Conservation (phyloP, 1,140 invertebrate species). For the Listronotus bonariensis region DNA sequence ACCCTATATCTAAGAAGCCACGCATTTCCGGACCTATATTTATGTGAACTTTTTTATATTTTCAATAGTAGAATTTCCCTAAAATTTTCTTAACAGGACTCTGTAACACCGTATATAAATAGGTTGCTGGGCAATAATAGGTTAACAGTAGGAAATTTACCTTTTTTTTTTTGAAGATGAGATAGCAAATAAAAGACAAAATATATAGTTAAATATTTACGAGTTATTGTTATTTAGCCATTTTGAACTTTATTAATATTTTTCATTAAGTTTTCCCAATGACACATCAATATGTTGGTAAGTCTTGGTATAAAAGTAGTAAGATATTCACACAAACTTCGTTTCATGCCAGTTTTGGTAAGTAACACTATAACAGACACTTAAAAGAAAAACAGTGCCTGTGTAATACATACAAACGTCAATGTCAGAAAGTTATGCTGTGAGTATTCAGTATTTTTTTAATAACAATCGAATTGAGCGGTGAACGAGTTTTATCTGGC, state of each 20-base stretch:
- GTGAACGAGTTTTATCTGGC: slow-evolving; percentile 5
- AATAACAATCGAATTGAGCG: slow-evolving; percentile 1
- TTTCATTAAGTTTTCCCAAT: slow-evolving; percentile 15
- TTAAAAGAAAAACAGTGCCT: slow-evolving; percentile 8
- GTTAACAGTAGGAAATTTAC: too few relatives aligned
- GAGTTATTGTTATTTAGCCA: background rate
- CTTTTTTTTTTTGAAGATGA: too few relatives aligned
- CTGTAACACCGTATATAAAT: too few relatives aligned
- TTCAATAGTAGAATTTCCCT: too few relatives aligned
- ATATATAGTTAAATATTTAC: too few relatives aligned
- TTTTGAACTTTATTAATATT: slow-evolving; percentile 17
- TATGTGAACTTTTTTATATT: too few relatives aligned
- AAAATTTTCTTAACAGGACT: too few relatives aligned
- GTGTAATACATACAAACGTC: slow-evolving; percentile 46
- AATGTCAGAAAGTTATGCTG: slow-evolving; percentile 39
- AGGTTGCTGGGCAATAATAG: too few relatives aligned
- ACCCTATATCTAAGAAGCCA: too few relatives aligned
- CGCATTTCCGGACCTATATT: too few relatives aligned
- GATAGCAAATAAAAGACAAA: too few relatives aligned
- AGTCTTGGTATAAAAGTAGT: slow-evolving; percentile 28
- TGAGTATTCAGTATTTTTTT: slow-evolving; percentile 42
- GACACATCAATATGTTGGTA: slow-evolving; percentile 22
- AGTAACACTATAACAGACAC: slow-evolving; percentile 36
- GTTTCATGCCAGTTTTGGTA: slow-evolving; percentile 37
- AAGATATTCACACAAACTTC: slow-evolving; percentile 20